Conservation (phyloP, 2,888 invertebrate species). For the Ypsolopha scabrella region DNA sequence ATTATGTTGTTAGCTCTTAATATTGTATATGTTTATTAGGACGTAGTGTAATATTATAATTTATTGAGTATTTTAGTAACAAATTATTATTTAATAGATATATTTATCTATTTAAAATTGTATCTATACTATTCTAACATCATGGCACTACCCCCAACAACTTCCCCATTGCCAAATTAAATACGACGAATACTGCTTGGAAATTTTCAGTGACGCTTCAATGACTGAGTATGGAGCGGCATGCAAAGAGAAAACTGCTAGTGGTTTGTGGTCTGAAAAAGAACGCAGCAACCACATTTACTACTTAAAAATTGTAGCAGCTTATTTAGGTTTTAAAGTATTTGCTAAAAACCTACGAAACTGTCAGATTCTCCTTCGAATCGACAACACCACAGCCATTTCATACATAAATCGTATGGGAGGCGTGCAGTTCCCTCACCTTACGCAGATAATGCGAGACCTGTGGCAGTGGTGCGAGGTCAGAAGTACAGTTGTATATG, state of each 20-base stretch:
- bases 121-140: too few relatives aligned
- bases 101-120: too few relatives aligned
- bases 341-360: constrained; percentile 3
- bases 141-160: too few relatives aligned
- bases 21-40: too few relatives aligned
- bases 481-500: constrained; percentile 1
- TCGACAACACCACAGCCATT: constrained; percentile 5
- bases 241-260: not conserved
- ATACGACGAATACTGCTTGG: not conserved
- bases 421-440: not conserved
- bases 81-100: too few relatives aligned
- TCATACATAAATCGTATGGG: not conserved
- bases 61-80: too few relatives aligned
- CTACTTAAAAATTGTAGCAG: constrained; percentile 2
- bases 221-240: constrained; percentile 2
- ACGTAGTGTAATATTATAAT: too few relatives aligned
- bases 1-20: too few relatives aligned
- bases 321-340: constrained; percentile 2
- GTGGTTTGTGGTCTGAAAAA: not conserved
- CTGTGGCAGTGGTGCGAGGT: constrained; percentile 5
- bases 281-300: not conserved
- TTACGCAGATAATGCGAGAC: not conserved
- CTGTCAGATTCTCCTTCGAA: constrained; percentile 1
- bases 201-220: constrained; percentile 5
- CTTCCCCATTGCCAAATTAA: too few relatives aligned